phyloP scores from a whole-genome alignment of 2,797 vertebrate genomes.

The Hemitrygon akajei region DNA sequence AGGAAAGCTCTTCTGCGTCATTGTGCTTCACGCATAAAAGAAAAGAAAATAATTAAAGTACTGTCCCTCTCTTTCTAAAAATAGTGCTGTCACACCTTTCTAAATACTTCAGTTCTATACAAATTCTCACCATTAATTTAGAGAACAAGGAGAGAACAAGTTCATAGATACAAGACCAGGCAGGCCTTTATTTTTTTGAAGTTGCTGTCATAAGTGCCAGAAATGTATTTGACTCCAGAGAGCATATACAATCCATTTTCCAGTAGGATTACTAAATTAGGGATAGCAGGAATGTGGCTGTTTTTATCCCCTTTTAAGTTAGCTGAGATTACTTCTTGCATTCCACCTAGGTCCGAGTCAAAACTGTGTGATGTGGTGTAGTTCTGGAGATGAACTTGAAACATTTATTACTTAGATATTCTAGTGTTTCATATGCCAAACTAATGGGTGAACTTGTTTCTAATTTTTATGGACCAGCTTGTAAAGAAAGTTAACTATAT shows the following conservation, averaged over 20 bases:
- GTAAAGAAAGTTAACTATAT: not conserved
- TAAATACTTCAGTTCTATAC: not conserved
- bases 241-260: not conserved
- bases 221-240: not conserved
- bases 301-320: not conserved
- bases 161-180: not conserved
- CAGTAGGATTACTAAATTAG: not conserved
- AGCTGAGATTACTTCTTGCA: not conserved
- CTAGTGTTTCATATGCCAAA: not conserved
- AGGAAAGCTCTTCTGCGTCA: not conserved
- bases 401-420: not conserved
- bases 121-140: slow-evolving; percentile 8
- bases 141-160: not conserved
- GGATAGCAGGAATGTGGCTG: not conserved
- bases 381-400: too few species aligned
- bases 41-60: not conserved
- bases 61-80: not conserved
- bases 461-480: not conserved
- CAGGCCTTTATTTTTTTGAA: not conserved
- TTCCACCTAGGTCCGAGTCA: not conserved
- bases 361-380: not conserved
- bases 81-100: slow-evolving; percentile 10
- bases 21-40: not conserved
- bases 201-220: not conserved
- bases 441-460: not conserved